Evolutionary conservation across 2,113 vertebrate species (phyloP).

Genomic region (Chlorodrepanis virens): DNA sequence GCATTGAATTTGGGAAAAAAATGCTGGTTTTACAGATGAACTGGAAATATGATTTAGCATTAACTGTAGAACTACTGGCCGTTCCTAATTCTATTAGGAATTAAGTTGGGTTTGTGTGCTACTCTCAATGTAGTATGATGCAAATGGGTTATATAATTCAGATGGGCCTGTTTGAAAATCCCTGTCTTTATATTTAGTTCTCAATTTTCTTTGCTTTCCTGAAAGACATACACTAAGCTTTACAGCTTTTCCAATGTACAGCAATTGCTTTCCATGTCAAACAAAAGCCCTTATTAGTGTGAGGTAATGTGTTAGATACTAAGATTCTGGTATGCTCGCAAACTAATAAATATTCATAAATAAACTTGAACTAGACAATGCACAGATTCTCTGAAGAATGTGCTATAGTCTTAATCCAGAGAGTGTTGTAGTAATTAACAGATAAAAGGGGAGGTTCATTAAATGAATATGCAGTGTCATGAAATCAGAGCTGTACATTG

Average conservation of each 20-base stretch:
- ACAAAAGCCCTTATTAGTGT: constrained; percentile 49
- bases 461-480: constrained; percentile 81
- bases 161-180: not conserved
- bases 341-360: constrained; percentile 65
- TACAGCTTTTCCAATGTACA: constrained; percentile 21
- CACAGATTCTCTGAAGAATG: constrained; percentile 52
- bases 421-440: constrained; percentile 81
- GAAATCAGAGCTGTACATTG: constrained; percentile 74
- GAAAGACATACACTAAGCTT: not conserved
- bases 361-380: constrained; percentile 69
- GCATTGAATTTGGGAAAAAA: not conserved
- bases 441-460: constrained; percentile 79
- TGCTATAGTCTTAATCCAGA: constrained; percentile 72
- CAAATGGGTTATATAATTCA: not conserved
- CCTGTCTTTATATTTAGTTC: not conserved
- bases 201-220: not conserved
- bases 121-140: not conserved
- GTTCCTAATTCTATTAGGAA: not conserved
- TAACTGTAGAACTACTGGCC: not conserved
- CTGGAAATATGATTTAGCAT: not conserved
- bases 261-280: constrained; percentile 56
- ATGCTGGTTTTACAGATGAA: not conserved
- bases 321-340: not conserved
- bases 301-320: constrained; percentile 23
- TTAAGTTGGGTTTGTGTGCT: not conserved